Evolutionary conservation across 2,113 vertebrate species (phyloP).

Genomic region (Cheilinus undulatus): DNA sequence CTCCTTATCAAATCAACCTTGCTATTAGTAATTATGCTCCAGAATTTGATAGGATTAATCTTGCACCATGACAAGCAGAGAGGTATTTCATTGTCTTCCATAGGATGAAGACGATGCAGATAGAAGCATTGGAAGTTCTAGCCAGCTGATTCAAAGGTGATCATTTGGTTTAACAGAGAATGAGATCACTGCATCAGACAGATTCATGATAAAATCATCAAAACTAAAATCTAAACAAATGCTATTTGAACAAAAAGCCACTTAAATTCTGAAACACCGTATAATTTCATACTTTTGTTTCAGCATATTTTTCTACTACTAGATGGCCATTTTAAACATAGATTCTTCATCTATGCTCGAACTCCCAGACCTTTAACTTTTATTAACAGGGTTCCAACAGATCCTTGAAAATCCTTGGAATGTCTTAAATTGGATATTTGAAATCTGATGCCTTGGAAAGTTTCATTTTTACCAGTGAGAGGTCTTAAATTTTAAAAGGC

Average conservation of each 20-base stretch:
- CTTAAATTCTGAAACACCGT: background rate
- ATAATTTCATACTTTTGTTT: too few species aligned
- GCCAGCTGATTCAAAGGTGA: background rate
- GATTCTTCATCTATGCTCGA: too few species aligned
- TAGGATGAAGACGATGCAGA: slow-evolving; percentile 39
- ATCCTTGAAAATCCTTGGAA: too few species aligned
- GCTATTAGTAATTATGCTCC: slow-evolving; percentile 66
- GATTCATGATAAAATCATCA: background rate
- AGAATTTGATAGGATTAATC: slow-evolving; percentile 67
- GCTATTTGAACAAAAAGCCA: slow-evolving; percentile 5
- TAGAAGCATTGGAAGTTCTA: slow-evolving; percentile 9
- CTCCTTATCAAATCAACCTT: slow-evolving; percentile 59
- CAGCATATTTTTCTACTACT: too few species aligned
- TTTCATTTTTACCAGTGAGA: too few species aligned
- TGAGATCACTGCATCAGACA: slow-evolving; percentile 18
- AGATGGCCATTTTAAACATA: background rate
- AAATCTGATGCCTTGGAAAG: too few species aligned
- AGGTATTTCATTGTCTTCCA: slow-evolving; percentile 47
- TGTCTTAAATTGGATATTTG: too few species aligned
- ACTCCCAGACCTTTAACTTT: too few species aligned
- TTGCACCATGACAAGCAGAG: slow-evolving; percentile 35
- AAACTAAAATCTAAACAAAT: background rate
- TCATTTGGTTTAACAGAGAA: slow-evolving; percentile 22
- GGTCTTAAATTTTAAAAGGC: too few species aligned
- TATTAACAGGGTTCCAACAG: too few species aligned